Evolutionary conservation across 2,888 invertebrate genomes (phyloP), one percentile per base, ranked within the genome.

Genomic region (Maniola hyperantus): DNA sequence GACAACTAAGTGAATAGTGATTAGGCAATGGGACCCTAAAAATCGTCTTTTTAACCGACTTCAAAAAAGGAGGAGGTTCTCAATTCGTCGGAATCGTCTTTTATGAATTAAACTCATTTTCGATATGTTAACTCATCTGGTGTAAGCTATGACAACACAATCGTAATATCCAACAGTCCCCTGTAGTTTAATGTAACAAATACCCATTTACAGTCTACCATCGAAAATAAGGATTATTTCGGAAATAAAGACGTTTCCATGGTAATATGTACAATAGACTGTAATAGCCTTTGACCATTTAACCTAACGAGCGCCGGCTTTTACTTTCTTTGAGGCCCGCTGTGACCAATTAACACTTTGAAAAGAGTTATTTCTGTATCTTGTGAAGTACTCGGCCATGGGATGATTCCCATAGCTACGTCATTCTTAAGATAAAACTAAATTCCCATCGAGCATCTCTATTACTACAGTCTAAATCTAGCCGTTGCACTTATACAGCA

Each of bases 271-370:
- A 57, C 39, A 64, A 64, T 53, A 34, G 48, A 8, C 48, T 39
- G 61, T 46, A 55, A 64, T 51, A 36, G 51, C 34, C 7, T 53
- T 33, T 15, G 48, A 48, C 18, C 48, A 8, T 48, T 18, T 51
- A 48, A 61, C 60, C 36, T 33, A 64, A 55, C 67, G 64, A 48
- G 33, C 18, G 6, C 18, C 53, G 61, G 39, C 64, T 66, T 66
- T 70, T 66, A 62, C 68, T 70, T 68, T 68, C 61, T 5, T 65
- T 59, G 63, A 51, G 55, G 6, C 71, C 70, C 36, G 71, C 71
- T 71, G 71, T 13, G 71, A 54, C 61, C 68, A 65, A 71, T 71
- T 69, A 66, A 61, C 66, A 68, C 66, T 60, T 66, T 15, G 33
- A 44, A 57, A 63, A 59, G 44, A 59, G 58, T 67, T 65, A 57